A percentile compares a stretch with the other conserved stretches of the same genome.
phyloP scores from a whole-genome alignment of 2,113 vertebrate species.

The Ailuropoda melanoleuca region DNA sequence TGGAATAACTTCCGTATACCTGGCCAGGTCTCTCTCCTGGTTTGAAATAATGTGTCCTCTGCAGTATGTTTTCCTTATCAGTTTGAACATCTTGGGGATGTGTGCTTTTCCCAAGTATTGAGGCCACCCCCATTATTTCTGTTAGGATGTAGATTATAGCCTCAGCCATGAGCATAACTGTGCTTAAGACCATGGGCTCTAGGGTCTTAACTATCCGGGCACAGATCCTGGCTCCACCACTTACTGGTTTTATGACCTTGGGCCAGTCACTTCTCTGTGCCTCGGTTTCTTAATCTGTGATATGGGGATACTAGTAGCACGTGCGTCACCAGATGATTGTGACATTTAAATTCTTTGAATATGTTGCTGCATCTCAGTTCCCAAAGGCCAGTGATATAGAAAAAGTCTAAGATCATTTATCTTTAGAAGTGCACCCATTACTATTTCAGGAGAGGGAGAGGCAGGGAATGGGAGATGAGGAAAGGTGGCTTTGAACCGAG shows the following conservation, averaged over 20 bases:
- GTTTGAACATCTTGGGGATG: background rate
- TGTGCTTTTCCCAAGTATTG: background rate
- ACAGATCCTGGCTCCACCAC: background rate
- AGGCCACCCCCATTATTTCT: background rate
- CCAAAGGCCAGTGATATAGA: background rate
- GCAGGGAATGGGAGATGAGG: constrained; percentile 8
- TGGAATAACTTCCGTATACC: background rate
- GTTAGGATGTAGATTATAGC: background rate
- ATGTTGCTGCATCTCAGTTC: background rate
- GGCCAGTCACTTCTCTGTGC: background rate
- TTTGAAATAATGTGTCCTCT: background rate
- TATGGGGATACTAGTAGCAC: background rate
- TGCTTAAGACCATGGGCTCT: background rate
- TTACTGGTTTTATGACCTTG: background rate
- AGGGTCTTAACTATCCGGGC: background rate
- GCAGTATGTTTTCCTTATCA: background rate
- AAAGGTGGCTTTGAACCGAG: constrained; percentile 72
- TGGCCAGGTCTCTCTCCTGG: background rate
- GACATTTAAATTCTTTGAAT: background rate
- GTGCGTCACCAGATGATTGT: background rate
- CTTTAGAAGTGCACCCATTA: background rate
- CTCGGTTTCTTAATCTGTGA: constrained; percentile 2
- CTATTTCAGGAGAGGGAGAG: constrained; percentile 39
- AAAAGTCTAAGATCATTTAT: background rate
- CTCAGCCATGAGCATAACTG: background rate